These are phyloP conservation scores for Graptemys geographica DNA, from an alignment of 2,797 vertebrate genomes.

Conservation along the genomic window DNA sequence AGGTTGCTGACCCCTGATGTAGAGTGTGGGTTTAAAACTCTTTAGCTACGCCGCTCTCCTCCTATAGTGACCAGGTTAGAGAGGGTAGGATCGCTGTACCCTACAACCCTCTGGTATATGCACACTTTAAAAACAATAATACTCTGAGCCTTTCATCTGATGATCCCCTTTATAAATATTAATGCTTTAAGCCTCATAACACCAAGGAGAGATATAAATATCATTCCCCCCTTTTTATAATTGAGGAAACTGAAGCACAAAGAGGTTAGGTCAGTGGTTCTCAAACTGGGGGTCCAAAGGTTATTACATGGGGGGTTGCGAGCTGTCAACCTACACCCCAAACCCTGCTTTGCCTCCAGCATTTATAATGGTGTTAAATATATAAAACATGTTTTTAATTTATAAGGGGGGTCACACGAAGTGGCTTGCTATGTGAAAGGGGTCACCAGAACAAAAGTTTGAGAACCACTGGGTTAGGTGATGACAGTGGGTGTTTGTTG, in stretches of 20 bases:
- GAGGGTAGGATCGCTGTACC: background rate
- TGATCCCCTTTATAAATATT: background rate
- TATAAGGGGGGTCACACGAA: no score
- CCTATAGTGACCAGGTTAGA: background rate
- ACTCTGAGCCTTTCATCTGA: background rate
- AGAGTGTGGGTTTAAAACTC: background rate
- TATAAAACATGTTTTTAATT: no score
- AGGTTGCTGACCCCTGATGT: no score
- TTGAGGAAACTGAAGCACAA: background rate
- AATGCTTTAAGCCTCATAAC: background rate
- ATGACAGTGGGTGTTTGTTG: background rate
- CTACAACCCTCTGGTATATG: background rate
- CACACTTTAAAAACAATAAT: background rate
- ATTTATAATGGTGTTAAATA: no score
- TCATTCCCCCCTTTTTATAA: background rate
- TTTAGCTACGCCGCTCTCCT: background rate
- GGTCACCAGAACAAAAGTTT: no score
- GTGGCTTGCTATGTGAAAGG: no score
- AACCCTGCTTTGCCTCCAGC: no score
- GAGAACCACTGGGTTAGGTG: background rate
- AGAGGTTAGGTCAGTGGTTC: background rate
- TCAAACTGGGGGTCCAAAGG: no score
- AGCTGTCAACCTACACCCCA: no score
- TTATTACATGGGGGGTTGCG: no score
- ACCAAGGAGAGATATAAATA: background rate